Base-by-base conservation (phyloP, 2,888 invertebrate species). In the Caenorhabditis plicata region DNA sequence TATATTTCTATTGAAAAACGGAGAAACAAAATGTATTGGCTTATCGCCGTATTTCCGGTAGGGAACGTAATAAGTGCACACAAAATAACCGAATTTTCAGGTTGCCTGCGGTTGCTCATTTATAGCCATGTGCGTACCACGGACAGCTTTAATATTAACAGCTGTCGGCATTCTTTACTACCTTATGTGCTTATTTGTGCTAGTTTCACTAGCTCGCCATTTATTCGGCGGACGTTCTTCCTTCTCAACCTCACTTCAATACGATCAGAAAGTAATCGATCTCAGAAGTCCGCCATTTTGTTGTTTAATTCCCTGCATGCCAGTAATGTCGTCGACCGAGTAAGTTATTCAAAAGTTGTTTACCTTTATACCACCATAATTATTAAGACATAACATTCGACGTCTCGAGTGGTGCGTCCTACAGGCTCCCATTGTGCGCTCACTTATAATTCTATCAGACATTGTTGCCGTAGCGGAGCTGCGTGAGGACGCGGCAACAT, bases 361-460 rank as follows among this genome's bases (percentile, higher is more conserved):
- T 8, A 26, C 20, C 3, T 11, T 19, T 35, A 8, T 19, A 8
- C 9, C 27, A 43, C 32, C 36, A 43, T 20, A 55, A 47, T 25
- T 43, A 55, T 68, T 27, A 41, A 76, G 76, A 35, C 55, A 61
- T 9, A 78, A 78, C 54, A 64, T 78, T 32, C 64, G 75, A 11
- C 55, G 67, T 15, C 62, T 78, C n/a, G 78, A 78, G 57, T 75
- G 72, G 65, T 58, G 75, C 39, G 78, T 78, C 0, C 68, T 78
- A 5, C 78, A 78, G 49, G 78, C 78, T 5, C 78, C 78, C 0
- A 72, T 79, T 27, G 75, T 78, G 31, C 64, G 77, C 4, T 76
- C 76, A n/a, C 44, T 78, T 41, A 70, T 77, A 38, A 68, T 78
- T 20, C 67, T 76, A 41, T 57, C 64, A 4, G 69, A 79, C 47